A percentile compares a stretch with the other conserved stretches of the same genome.
phyloP scores from a whole-genome alignment of 2,888 invertebrate genomes.

The Tuta absoluta region DNA sequence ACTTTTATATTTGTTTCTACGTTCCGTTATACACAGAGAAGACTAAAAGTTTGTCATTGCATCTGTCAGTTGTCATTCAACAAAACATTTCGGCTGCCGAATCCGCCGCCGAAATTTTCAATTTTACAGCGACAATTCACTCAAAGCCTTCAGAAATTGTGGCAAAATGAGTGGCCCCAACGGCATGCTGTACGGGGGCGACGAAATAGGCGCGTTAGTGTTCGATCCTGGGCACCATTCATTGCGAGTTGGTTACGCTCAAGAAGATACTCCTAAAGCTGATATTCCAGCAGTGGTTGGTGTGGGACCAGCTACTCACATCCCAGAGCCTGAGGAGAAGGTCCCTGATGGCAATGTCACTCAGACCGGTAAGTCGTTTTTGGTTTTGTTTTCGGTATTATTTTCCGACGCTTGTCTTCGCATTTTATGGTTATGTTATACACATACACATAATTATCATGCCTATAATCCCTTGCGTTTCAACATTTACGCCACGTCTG shows the following conservation, averaged over 20 bases:
- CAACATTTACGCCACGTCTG: too few relatives aligned
- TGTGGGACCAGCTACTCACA: slow-evolving; percentile 86
- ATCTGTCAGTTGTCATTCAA: slow-evolving; percentile 17
- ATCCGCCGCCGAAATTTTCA: background rate
- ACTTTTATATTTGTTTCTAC: background rate
- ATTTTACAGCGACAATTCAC: background rate
- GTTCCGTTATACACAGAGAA: slow-evolving; percentile 3
- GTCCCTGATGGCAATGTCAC: slow-evolving; percentile 87
- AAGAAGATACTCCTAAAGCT: slow-evolving; percentile 99
- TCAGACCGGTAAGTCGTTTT: slow-evolving; percentile 64
- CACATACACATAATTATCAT: too few relatives aligned
- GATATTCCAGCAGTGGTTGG: slow-evolving; percentile 97
- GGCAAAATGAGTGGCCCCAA: slow-evolving; percentile 72
- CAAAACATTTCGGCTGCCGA: slow-evolving; percentile 12
- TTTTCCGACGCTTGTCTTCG: background rate
- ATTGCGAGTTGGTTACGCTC: slow-evolving; percentile 95
- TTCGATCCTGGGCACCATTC: slow-evolving; percentile 93
- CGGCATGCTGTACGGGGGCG: slow-evolving; percentile 94
- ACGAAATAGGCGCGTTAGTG: slow-evolving; percentile 99
- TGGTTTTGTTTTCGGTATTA: background rate
- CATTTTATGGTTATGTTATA: background rate
- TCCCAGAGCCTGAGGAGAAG: slow-evolving; percentile 88
- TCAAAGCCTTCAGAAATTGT: slow-evolving; percentile 3
- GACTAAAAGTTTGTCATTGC: background rate
- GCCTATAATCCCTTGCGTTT: too few relatives aligned